Evolutionary conservation across 2,113 vertebrate genomes (phyloP).

Genomic region (Hassar affinis): DNA sequence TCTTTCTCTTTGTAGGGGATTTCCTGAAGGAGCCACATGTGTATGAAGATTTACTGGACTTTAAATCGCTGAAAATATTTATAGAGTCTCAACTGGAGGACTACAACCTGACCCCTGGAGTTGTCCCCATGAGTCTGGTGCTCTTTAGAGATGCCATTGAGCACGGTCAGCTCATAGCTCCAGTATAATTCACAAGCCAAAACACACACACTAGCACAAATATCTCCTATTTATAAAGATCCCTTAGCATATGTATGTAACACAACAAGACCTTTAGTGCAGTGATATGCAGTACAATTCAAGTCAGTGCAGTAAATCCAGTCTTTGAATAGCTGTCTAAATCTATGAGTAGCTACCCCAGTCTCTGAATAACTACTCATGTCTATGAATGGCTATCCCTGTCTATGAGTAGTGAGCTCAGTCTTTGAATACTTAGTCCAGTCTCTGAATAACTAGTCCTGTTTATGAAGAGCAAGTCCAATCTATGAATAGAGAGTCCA

Average conservation of each 20-base stretch:
- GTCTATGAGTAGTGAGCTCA: background rate
- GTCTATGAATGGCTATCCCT: no score
- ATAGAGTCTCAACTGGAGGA: conserved; percentile 80
- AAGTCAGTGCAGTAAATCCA: background rate
- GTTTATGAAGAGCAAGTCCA: no score
- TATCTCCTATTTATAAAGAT: background rate
- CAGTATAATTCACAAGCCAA: conserved; percentile 11
- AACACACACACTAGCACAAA: background rate
- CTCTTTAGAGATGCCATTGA: conserved; percentile 85
- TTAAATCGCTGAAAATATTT: conserved; percentile 74
- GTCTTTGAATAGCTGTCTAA: background rate
- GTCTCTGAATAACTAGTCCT: background rate
- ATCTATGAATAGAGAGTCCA: background rate
- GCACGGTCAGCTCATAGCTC: conserved; percentile 71
- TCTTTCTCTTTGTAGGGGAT: conserved; percentile 71
- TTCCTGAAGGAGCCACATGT: conserved; percentile 77
- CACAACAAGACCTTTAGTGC: background rate
- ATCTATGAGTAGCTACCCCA: background rate
- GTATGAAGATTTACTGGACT: conserved; percentile 82
- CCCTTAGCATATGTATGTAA: background rate
- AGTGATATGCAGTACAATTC: background rate
- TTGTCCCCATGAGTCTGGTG: conserved; percentile 80
- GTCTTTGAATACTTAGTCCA: background rate
- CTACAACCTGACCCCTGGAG: conserved; percentile 76
- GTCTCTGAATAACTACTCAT: no score